Evolutionary conservation across 2,113 vertebrate genomes (phyloP).

Genomic region (Lycaon pictus): DNA sequence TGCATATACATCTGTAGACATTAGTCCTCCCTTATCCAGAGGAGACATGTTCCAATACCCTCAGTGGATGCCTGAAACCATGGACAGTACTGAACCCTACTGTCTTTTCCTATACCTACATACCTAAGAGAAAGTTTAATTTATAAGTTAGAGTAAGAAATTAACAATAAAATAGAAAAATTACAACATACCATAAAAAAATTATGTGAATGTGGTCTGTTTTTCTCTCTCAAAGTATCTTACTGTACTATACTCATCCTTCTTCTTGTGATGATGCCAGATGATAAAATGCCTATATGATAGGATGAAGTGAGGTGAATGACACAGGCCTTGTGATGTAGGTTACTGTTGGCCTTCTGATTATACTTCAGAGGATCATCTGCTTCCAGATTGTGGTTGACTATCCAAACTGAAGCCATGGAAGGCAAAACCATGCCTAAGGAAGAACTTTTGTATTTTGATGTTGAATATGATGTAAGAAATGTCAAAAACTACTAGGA

Average conservation of each 20-base stretch:
- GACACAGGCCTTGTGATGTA: neutral
- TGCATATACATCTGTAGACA: neutral
- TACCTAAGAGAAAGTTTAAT: neutral
- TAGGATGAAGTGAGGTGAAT: neutral
- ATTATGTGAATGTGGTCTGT: neutral
- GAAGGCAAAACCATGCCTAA: neutral
- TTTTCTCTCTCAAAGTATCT: neutral
- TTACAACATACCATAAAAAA: neutral
- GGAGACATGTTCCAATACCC: neutral
- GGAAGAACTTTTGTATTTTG: neutral
- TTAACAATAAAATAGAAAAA: neutral
- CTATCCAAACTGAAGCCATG: neutral
- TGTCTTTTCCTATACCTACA: neutral
- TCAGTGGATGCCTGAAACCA: neutral
- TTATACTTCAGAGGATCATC: neutral
- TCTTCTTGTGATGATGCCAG: neutral
- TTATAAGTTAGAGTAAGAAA: neutral
- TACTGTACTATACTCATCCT: neutral
- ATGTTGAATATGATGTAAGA: neutral
- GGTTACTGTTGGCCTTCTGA: neutral
- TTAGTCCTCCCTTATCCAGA: neutral
- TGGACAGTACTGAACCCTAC: neutral
- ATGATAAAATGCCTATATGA: neutral
- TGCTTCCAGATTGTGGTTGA: neutral
- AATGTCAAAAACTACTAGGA: neutral